These are phyloP conservation scores for Eulemur coronatus DNA, from an alignment of 2,797 vertebrate species.

Conservation along the genomic window DNA sequence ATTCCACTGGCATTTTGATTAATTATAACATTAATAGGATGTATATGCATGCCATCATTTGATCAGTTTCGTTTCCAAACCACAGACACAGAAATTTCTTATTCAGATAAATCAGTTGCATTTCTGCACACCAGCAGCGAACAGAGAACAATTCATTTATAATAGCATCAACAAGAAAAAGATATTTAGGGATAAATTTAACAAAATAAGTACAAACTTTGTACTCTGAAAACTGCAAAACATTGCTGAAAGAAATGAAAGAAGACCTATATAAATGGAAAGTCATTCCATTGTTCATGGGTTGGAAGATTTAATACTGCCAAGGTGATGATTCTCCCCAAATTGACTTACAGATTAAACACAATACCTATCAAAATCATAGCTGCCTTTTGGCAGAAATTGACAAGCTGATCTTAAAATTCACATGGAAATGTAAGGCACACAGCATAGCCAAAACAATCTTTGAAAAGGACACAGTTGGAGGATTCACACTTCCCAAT, in stretches of 20 bases:
- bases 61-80: not conserved
- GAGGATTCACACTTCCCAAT: not conserved
- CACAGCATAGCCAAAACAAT: not conserved
- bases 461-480: not conserved
- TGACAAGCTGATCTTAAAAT: not conserved
- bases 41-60: not conserved
- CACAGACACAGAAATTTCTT: not conserved
- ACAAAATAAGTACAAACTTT: not conserved
- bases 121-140: not conserved
- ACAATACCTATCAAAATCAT: not conserved
- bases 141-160: not conserved
- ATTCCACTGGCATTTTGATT: not conserved
- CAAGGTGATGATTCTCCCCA: not conserved
- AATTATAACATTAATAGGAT: not conserved
- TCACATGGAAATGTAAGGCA: not conserved
- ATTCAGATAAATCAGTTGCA: not conserved
- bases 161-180: not conserved
- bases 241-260: slow-evolving; percentile 4
- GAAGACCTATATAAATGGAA: not conserved
- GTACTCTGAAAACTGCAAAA: not conserved
- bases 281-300: not conserved
- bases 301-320: not conserved
- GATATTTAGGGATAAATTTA: not conserved
- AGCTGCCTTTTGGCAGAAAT: not conserved
- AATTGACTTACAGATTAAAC: not conserved